phyloP scores from a whole-genome alignment of 1,140 invertebrate genomes.

The Drosophila burlai region DNA sequence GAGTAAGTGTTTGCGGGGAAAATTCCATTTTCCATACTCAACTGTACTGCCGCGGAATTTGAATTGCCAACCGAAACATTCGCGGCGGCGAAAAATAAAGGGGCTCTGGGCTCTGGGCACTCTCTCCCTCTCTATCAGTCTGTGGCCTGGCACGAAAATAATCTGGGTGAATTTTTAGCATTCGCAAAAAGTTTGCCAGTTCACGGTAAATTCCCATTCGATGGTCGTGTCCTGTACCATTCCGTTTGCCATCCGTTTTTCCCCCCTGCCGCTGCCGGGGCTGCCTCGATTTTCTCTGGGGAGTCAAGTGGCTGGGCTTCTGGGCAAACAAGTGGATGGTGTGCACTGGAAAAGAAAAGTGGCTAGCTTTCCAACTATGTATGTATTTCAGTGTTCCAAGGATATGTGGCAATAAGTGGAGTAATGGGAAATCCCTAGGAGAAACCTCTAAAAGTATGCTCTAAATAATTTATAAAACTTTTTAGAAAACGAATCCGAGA shows the following conservation, averaged over 20 bases:
- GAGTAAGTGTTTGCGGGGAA: conserved; percentile 44
- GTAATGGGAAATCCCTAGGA: not conserved
- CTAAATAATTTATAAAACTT: not conserved
- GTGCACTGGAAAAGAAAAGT: conserved; percentile 8
- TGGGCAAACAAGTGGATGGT: conserved; percentile 52
- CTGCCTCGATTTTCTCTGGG: conserved; percentile 16
- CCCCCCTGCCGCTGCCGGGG: not conserved
- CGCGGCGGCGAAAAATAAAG: conserved; percentile 58
- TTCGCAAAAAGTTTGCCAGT: conserved; percentile 62
- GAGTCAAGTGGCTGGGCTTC: conserved; percentile 32
- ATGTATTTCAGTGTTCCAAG: not conserved
- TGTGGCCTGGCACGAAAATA: conserved; percentile 55
- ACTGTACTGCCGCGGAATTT: conserved; percentile 80
- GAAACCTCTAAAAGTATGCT: too few relatives aligned
- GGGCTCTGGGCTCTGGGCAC: conserved; percentile 1
- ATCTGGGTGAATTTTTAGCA: conserved; percentile 61
- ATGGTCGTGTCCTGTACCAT: conserved; percentile 23
- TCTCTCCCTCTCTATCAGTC: conserved; percentile 17
- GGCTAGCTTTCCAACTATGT: not conserved
- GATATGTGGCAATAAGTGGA: not conserved
- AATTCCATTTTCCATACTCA: conserved; percentile 81
- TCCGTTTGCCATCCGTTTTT: conserved; percentile 6
- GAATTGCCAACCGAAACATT: conserved; percentile 77
- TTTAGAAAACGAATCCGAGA: not conserved
- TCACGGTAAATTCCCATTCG: conserved; percentile 57